Base-by-base conservation (phyloP, 64 coral and sea anemone genomes). In the Montipora cactus region DNA sequence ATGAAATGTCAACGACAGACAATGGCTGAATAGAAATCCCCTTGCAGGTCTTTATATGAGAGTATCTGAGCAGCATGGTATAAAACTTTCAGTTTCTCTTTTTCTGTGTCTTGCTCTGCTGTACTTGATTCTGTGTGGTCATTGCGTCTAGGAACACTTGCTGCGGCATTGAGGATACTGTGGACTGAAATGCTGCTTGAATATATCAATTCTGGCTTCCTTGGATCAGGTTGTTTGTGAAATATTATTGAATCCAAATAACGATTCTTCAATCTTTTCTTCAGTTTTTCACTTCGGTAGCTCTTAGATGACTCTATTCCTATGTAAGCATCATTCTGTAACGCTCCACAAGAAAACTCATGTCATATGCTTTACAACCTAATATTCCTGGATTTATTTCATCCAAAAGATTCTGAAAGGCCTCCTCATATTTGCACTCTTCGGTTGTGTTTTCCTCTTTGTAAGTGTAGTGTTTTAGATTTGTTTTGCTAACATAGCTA, bases 121-220 rank as follows among this genome's bases (percentile, higher is more conserved):
- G 59, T 8, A 23, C 13, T 23, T 57, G 49, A 25, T 13, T 10
- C n/a, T 23, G 49, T 25, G 8, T 13, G 21, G n/a, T 18, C 19
- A 9, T 70, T 21, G 75, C 53, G 64, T 67, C 23, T 11, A 25
- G 45, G 57, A 8, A 49, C 44, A 90, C n/a, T 90, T 78, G 88
- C 80, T 67, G 94, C 59, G 7, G 89, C 21, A 55, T 95, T 95
- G 61, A 95, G 75, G 20, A 92, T 49, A 76, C 48, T 20, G 57
- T 74, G 45, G 7, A 87, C 10, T 47, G 74, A 87, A 46, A 88
- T 88, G n/a, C 25, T 53, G 6, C 83, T 79, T 21, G 83, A 88
- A 18, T 89, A 92, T 48, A 92, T 75, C 8, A 92, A 46, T 89
- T 92, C 90, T 67, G 83, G 79, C 62, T 91, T 91, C 3, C 62